Base-by-base conservation (phyloP, 2,888 invertebrate genomes). In the Clivina fossor region DNA sequence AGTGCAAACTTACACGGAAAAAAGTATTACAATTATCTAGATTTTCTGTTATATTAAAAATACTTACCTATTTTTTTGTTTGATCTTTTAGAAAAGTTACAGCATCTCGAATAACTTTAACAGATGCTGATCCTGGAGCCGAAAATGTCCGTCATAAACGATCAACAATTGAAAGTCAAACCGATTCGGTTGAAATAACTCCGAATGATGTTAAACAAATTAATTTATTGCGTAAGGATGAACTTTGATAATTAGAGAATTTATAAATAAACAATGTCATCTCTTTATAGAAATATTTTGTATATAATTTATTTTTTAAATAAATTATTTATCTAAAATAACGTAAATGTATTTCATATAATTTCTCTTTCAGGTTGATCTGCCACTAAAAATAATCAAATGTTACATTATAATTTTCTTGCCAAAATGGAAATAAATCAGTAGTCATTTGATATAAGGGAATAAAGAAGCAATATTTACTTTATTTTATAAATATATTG, bases 91-190 rank as follows among this genome's bases (percentile, higher is more conserved):
- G 49, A 8, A 56, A 49, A 56, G 40, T 59, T 2, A 37, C 26
- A 20, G 71, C 73, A 58, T 79, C 79, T 48, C 73, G 76, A 68
- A 80, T 80, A 59, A 77, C 76, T 63, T 68, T 80, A 51, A 76
- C 76, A 48, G 78, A 78, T 67, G 78, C 80, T 30, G 80, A 80
- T 72, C 78, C 79, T 40, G 74, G 76, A 28, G 71, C 69, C 46
- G 66, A 55, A 22, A 61, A 50, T 8, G 56, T 50, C 20, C 56
- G 61, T 40, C 35, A 63, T 19, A 62, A 62, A 55, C 58, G 65
- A 18, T 55, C 58, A 13, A 60, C 62, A 11, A 51, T 65, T 18
- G 63, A 64, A 58, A 67, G 62, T 55, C 46, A 56, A 7, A 59
- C 56, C n/a, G 62, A 64, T 37, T 62, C 59, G 4, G 67, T 66